Base-by-base conservation (phyloP, 2,113 vertebrate genomes). In the Cercopithecus mona region DNA sequence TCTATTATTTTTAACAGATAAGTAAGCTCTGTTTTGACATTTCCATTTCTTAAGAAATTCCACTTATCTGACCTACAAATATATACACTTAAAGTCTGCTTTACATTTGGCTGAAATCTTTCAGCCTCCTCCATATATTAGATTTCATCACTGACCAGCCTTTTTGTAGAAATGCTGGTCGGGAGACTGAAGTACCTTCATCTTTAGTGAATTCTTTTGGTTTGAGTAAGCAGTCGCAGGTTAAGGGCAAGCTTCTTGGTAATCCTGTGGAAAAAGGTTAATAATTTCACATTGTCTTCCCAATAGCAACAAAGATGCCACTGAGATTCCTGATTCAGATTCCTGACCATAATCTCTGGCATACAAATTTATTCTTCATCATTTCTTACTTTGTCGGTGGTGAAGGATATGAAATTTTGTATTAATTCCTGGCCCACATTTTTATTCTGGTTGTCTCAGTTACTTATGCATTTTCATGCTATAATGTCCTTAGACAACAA, bases 401-500 rank as follows among this genome's bases (percentile, higher is more conserved):
- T 73, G 57, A 85, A 32, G 25, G 75, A 45, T 45, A 35, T 38
- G 81, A 78, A 87, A 83, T 72, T 64, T 72, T 59, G 3, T 59
- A 72, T 93, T 72, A 59, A 59, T 48, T 55, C 35, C 4, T 7
- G 43, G 43, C 88, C 48, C 22, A 61, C 30, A 25, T 79, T 88
- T 88, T 81, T 52, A 76, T 92, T 87, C 72, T 48, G n/a, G 16
- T 25, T 66, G 75, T 92, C 87, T 90, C 57, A 2, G 59, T 76
- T 40, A 48, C 80, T 95, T 68, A 43, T 5, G 35, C 13, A 40
- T 61, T 82, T 82, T 57, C 57, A 2, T 55, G 78, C 57, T 45
- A 6, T 45, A 86, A 64, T 61, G 43, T 57, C 81, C 75, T 84
- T 40, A 52, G 96, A 93, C 68, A 92, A 89, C 55, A 92, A 48